Evolutionary conservation across 2,888 invertebrate species (phyloP), one percentile per base, ranked within the genome.

Genomic region (Abrostola tripartita): DNA sequence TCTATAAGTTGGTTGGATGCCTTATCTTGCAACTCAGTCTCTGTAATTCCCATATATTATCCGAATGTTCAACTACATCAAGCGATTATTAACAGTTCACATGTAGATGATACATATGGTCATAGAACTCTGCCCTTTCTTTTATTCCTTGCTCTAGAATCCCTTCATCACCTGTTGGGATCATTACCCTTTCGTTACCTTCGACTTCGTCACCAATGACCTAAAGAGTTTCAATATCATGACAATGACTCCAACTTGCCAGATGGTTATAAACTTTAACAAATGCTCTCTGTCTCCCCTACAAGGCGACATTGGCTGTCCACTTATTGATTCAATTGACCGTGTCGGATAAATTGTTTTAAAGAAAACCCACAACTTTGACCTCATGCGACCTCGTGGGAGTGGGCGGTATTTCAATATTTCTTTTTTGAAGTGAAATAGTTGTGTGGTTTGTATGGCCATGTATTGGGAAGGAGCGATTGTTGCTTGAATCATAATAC

Each of bases 331-430:
- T 71, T 86, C 92, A 91, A 92, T 92, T 92, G 91, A 85, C 81
- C 89, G 86, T 90, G 86, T 84, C 88, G 85, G 73, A 75, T 84
- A 88, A 91, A 91, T 91, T 90, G 90, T 90, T 88, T 78, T 88
- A 83, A 85, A 89, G 86, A 88, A 89, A 89, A 86, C 85, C 82
- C 78, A 84, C 81, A 79, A 71, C 69, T 68, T 61, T 85, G 88
- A 90, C 87, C 90, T 85, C 83, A 7, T 2, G 35, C 88, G 89
- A 91, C 87, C 91, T 78, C 86, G 83, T 88, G 90, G 81, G 89
- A 89, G 86, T 84, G 81, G 85, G 82, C 80, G 82, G 82, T 63
- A 75, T 73, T 63, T 56, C 42, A 24, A 57, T 42, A 53, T 52
- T 49, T 40, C 50, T 56, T 44, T 52, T 56, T 59, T 12, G 12